Evolutionary conservation across 2,113 vertebrate species (phyloP).

Genomic region (Triplophysa tibetana): DNA sequence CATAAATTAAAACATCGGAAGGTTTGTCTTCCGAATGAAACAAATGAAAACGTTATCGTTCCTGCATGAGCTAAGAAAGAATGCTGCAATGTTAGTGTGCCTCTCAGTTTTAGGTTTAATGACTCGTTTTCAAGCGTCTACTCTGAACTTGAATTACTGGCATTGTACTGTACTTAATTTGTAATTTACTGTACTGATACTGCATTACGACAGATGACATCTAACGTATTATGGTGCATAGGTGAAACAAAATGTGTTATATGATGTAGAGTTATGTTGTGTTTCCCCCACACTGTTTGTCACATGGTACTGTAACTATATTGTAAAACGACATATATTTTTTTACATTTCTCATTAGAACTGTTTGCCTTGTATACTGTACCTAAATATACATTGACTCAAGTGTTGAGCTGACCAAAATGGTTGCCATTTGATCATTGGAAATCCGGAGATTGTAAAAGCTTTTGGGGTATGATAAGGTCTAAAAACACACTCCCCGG

Average conservation of each 20-base stretch:
- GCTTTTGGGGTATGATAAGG: not conserved
- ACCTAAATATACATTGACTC: slow-evolving; percentile 68
- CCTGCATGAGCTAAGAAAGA: slow-evolving; percentile 66
- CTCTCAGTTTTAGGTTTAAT: slow-evolving; percentile 58
- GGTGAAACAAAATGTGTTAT: slow-evolving; percentile 60
- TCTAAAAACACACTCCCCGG: not conserved
- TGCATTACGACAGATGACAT: slow-evolving; percentile 58
- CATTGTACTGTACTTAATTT: slow-evolving; percentile 56
- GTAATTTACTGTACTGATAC: slow-evolving; percentile 55
- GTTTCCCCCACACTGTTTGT: slow-evolving; percentile 65
- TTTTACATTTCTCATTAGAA: slow-evolving; percentile 76
- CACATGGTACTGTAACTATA: slow-evolving; percentile 72
- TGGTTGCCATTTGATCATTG: slow-evolving; percentile 59
- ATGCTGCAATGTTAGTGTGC: slow-evolving; percentile 57
- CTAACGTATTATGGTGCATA: slow-evolving; percentile 55
- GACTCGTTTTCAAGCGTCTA: slow-evolving; percentile 59
- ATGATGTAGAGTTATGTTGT: slow-evolving; percentile 66
- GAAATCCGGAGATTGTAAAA: slow-evolving; percentile 14
- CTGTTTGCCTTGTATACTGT: slow-evolving; percentile 74
- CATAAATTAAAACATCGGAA: slow-evolving; percentile 39
- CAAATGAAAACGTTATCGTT: slow-evolving; percentile 55
- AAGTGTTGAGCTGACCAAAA: slow-evolving; percentile 60
- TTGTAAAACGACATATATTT: slow-evolving; percentile 81
- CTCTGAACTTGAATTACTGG: slow-evolving; percentile 47
- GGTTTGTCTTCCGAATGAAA: slow-evolving; percentile 65